Conservation (phyloP, 2,888 invertebrate genomes). For the Hydropsyche betteni region DNA sequence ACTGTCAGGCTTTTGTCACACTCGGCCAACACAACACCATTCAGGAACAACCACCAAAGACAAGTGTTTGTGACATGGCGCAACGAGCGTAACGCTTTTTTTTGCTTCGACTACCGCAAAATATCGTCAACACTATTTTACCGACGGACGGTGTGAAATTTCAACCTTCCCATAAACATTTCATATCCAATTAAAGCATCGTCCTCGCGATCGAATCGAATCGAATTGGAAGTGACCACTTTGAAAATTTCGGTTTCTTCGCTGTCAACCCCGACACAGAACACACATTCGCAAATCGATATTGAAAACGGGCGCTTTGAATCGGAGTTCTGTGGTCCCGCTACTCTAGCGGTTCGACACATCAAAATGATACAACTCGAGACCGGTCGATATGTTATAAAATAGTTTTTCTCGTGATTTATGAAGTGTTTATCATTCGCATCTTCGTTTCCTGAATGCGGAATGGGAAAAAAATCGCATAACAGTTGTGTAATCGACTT, state of each 20-base stretch:
- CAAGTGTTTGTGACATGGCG: constrained; percentile 1
- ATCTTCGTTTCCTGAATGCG: constrained; percentile 11
- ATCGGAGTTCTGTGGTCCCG: neutral
- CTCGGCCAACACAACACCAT: neutral
- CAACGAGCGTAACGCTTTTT: constrained; percentile 5
- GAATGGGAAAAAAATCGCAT: constrained; percentile 1
- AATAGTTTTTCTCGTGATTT: constrained; percentile 1
- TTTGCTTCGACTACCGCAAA: neutral
- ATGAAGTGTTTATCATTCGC: neutral
- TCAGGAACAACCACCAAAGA: neutral
- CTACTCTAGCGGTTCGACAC: constrained; percentile 5
- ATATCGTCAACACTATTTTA: neutral
- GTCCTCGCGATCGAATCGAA: neutral
- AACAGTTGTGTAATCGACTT: constrained; percentile 8
- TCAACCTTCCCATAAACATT: neutral
- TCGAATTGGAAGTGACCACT: too few species aligned
- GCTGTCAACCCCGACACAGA: neutral
- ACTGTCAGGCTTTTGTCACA: neutral
- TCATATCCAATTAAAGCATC: neutral
- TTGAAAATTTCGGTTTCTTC: too few species aligned
- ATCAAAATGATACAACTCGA: neutral
- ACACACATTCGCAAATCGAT: neutral
- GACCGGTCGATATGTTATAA: neutral
- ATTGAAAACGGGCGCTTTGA: neutral
- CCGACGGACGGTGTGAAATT: neutral